Percentiles rank a stretch among this genome's conserved stretches.
Evolutionary conservation across 1,140 invertebrate genomes (phyloP).

Genomic region (Heliothis subflexa): DNA sequence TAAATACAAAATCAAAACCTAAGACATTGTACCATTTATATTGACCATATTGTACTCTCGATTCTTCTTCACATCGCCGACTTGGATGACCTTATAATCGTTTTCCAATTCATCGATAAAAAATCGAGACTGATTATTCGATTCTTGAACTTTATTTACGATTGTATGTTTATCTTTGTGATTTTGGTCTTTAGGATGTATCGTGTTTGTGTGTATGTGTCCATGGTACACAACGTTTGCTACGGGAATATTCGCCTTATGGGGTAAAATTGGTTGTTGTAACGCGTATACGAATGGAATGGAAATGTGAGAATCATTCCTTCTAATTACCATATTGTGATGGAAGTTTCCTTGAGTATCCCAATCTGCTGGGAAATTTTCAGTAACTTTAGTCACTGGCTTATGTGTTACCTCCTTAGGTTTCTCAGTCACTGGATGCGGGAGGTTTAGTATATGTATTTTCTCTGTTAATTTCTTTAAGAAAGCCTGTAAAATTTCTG

Average conservation of each 20-base stretch:
- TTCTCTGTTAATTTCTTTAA: conserved; percentile 61
- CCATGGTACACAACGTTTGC: conserved; percentile 64
- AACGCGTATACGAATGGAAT: conserved; percentile 64
- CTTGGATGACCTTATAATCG: conserved; percentile 51
- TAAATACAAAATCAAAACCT: background rate
- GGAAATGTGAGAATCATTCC: conserved; percentile 51
- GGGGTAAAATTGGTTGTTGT: conserved; percentile 50
- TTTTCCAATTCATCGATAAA: conserved; percentile 65
- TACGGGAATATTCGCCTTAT: conserved; percentile 50
- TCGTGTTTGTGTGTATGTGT: conserved; percentile 57
- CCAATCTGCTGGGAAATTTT: background rate
- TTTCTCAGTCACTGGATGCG: background rate
- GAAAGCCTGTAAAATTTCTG: conserved; percentile 62
- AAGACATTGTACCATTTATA: conserved; percentile 29
- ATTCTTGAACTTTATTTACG: background rate
- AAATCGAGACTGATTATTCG: conserved; percentile 52
- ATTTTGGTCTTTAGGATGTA: conserved; percentile 7
- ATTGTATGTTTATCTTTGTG: conserved; percentile 39
- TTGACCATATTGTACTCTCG: background rate
- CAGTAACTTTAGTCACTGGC: too few species aligned
- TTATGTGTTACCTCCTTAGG: background rate
- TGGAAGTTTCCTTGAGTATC: background rate
- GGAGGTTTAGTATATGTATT: background rate
- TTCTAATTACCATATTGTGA: conserved; percentile 11
- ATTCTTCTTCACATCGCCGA: conserved; percentile 42